phyloP scores from a whole-genome alignment of 2,113 vertebrate species.

The Donacobius atricapilla region DNA sequence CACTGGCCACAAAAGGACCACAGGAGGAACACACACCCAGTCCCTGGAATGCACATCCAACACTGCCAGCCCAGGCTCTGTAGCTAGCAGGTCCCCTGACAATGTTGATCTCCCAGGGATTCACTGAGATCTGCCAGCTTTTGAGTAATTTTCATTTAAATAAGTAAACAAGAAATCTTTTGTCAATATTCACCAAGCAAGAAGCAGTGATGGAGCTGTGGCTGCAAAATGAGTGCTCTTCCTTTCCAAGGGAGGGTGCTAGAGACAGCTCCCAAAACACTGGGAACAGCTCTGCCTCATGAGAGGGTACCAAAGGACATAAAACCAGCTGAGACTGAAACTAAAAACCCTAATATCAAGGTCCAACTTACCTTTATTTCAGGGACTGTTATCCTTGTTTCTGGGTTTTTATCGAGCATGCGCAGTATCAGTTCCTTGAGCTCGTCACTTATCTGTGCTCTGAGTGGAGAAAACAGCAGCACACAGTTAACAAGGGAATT shows the following conservation, averaged over 20 bases:
- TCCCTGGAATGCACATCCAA: not conserved
- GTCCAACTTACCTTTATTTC: conserved; percentile 86
- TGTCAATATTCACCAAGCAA: conserved; percentile 27
- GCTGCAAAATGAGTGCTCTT: not conserved
- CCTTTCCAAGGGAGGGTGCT: not conserved
- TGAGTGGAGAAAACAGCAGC: conserved; percentile 44
- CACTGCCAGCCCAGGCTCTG: not conserved
- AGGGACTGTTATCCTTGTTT: conserved; percentile 87
- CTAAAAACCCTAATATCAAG: not conserved
- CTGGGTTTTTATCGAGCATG: conserved; percentile 95
- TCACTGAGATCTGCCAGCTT: not conserved
- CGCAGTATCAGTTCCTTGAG: conserved; percentile 84
- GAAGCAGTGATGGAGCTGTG: not conserved
- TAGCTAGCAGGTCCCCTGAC: not conserved
- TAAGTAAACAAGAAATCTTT: conserved; percentile 9
- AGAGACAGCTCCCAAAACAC: not conserved
- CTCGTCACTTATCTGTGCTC: conserved; percentile 80
- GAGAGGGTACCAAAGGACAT: not conserved
- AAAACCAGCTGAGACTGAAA: not conserved
- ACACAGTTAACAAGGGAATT: not conserved
- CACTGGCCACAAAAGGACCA: not conserved
- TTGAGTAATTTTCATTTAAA: not conserved
- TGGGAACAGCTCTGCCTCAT: not conserved
- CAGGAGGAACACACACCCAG: not conserved
- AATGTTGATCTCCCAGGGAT: not conserved